These are phyloP conservation scores for Tuberolachnus salignus DNA, from an alignment of 2,888 invertebrate species.

Conservation along the genomic window DNA sequence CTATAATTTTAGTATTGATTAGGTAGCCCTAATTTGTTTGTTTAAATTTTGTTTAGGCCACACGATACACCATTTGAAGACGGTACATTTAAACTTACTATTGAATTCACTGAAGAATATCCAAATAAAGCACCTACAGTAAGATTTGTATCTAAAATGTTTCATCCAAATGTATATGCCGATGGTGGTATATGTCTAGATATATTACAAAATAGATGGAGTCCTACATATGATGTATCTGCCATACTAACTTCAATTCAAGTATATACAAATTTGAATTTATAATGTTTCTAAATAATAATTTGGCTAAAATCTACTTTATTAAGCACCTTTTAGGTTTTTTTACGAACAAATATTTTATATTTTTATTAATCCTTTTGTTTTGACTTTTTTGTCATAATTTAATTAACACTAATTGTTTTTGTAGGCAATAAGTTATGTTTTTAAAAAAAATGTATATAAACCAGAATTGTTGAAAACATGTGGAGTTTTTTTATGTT, in stretches of 20 bases:
- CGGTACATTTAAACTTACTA: constrained; percentile 98
- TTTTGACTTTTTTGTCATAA: no score
- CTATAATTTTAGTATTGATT: not conserved
- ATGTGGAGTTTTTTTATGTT: no score
- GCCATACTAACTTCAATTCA: constrained; percentile 98
- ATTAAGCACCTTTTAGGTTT: no score
- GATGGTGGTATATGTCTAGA: constrained; percentile 99
- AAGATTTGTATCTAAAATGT: constrained; percentile 99
- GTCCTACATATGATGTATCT: constrained; percentile 99
- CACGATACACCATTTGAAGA: constrained; percentile 98
- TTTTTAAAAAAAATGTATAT: no score
- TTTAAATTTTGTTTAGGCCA: constrained; percentile 65
- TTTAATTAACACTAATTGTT: no score
- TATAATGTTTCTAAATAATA: not conserved
- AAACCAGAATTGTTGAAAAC: no score
- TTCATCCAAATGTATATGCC: constrained; percentile 99
- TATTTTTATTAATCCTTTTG: no score
- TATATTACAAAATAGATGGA: constrained; percentile 99
- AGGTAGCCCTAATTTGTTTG: not conserved
- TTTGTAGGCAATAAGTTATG: no score
- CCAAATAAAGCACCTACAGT: constrained; percentile 99
- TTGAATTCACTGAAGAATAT: constrained; percentile 99
- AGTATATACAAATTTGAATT: constrained; percentile 38
- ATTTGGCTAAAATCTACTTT: no score
- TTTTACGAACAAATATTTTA: no score